Percentiles rank a stretch among this genome's conserved stretches.
Conservation (phyloP, 2,797 vertebrate species). For the Lithobates pipiens region DNA sequence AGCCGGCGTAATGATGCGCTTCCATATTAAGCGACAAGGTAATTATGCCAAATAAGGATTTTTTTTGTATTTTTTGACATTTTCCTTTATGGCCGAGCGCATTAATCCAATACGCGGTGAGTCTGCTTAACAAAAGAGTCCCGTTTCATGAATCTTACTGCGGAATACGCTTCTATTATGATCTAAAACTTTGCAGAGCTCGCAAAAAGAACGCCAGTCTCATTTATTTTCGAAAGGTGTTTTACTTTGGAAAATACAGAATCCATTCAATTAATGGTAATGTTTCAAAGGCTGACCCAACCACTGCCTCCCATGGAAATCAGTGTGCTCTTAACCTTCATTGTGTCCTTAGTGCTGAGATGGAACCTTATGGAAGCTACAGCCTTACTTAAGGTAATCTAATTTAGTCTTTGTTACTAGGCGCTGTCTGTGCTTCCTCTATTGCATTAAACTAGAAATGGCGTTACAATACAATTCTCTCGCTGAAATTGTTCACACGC, state of each 20-base stretch:
- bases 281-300: constrained; percentile 70
- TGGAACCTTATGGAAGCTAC: constrained; percentile 73
- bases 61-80: constrained; percentile 50
- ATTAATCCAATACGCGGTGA: constrained; percentile 31
- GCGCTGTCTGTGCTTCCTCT: constrained; percentile 78
- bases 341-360: constrained; percentile 75
- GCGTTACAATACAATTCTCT: constrained; percentile 81
- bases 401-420: constrained; percentile 84
- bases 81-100: constrained; percentile 44
- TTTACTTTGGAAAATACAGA: constrained; percentile 68
- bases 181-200: constrained; percentile 39
- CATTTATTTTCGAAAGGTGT: constrained; percentile 61
- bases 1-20: constrained; percentile 39
- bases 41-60: constrained; percentile 53
- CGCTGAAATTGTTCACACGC: constrained; percentile 77
- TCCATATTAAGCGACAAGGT: constrained; percentile 45
- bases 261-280: constrained; percentile 69
- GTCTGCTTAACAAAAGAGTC: constrained; percentile 35
- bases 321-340: constrained; percentile 79
- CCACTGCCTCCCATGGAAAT: constrained; percentile 72
- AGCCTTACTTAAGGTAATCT: constrained; percentile 84
- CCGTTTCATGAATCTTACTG: constrained; percentile 13
- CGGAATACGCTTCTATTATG: constrained; percentile 29
- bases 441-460: constrained; percentile 84
- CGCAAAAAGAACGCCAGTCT: constrained; percentile 59